These are phyloP conservation scores for Orientallactaga sibirica DNA, from an alignment of 2,797 vertebrate species.

Conservation along the genomic window DNA sequence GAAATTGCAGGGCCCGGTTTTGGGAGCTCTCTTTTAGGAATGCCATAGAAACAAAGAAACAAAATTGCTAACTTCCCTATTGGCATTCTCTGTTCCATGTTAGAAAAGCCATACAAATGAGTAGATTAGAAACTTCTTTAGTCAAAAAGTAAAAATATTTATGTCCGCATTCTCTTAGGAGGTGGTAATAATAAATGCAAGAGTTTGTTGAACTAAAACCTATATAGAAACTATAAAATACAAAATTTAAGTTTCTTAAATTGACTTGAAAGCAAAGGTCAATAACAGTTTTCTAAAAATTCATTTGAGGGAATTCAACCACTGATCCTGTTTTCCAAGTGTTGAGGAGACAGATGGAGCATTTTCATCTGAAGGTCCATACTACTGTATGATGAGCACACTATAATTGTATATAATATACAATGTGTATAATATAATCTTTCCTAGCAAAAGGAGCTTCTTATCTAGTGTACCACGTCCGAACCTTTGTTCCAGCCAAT, in stretches of 20 bases:
- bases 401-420: neutral
- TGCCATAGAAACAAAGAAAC: neutral
- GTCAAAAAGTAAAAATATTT: conserved; percentile 1
- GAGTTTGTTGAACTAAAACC: neutral
- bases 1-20: neutral
- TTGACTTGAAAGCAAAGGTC: neutral
- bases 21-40: neutral
- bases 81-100: neutral
- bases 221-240: conserved; percentile 11
- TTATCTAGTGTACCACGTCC: neutral
- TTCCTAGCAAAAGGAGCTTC: neutral
- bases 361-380: neutral
- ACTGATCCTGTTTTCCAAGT: neutral
- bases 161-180: neutral
- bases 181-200: neutral
- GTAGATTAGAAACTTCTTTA: neutral
- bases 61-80: neutral
- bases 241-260: neutral
- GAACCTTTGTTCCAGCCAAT: neutral
- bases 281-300: neutral
- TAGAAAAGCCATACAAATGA: neutral
- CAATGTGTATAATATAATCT: neutral
- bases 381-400: neutral
- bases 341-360: neutral
- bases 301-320: conserved; percentile 15